These are phyloP conservation scores for Champsocephalus esox DNA, from an alignment of 2,797 vertebrate genomes.

Conservation along the genomic window DNA sequence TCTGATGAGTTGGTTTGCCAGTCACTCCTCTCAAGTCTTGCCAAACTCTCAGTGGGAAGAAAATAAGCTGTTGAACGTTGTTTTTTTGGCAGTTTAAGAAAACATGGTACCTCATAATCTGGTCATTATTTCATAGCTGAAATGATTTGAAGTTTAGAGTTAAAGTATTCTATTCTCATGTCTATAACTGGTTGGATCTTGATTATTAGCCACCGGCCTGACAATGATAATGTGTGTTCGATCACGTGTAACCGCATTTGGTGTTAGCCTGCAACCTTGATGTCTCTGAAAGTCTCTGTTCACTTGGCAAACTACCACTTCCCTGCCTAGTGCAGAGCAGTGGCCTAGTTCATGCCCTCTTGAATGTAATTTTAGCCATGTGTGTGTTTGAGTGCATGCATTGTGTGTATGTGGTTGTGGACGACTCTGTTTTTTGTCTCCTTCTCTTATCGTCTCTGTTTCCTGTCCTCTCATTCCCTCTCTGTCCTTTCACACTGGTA, in stretches of 20 bases:
- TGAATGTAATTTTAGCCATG: conserved; percentile 69
- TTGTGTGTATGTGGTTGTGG: conserved; percentile 24
- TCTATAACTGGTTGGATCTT: neutral
- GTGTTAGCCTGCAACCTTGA: conserved; percentile 20
- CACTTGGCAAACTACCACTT: conserved; percentile 46
- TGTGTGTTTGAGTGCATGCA: conserved; percentile 19
- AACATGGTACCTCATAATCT: conserved; percentile 6
- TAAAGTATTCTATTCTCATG: neutral
- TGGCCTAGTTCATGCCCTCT: conserved; percentile 73
- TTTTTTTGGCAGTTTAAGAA: conserved; percentile 17
- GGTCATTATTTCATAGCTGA: conserved; percentile 25
- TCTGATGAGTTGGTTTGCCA: conserved; percentile 51
- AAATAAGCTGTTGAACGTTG: conserved; percentile 28
- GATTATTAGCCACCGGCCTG: neutral
- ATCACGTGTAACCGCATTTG: conserved; percentile 15
- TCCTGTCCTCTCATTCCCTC: conserved; percentile 23
- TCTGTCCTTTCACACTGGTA: conserved; percentile 31
- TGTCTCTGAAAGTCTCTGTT: conserved; percentile 38
- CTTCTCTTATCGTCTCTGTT: conserved; percentile 34
- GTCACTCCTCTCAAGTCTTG: conserved; percentile 37
- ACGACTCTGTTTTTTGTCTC: conserved; percentile 33
- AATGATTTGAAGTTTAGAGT: conserved; percentile 3
- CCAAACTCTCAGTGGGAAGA: conserved; percentile 42
- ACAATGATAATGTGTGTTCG: neutral
- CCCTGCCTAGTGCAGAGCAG: conserved; percentile 45